Evolutionary conservation across 2,888 invertebrate species (phyloP), one percentile per base, ranked within the genome.

Genomic region (Tinea semifulvella): DNA sequence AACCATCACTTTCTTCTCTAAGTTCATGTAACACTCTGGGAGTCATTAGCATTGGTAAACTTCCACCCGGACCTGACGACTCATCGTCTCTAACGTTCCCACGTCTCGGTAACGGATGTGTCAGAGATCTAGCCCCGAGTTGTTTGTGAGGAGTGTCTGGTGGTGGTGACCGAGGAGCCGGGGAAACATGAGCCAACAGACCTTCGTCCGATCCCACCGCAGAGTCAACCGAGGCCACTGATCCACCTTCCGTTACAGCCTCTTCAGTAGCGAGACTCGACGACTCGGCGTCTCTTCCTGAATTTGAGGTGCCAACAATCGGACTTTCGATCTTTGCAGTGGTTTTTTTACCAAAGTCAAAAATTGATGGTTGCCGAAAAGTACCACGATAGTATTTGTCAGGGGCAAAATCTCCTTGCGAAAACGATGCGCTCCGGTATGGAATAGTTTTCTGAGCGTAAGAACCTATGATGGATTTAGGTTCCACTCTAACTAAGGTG

Each of bases 351-450:
- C 61, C 79, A 51, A 79, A 79, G 53, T 80, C 76, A 47, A 79
- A 77, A 46, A 73, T 68, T 8, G 79, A 75, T 10, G 63, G 71
- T 50, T 68, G 65, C 50, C 70, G 57, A 58, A 61, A 53, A 53
- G 77, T 57, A 52, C 69, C 60, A 50, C 70, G 62, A 48, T 72
- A 75, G 49, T 76, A 65, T 17, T 75, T 74, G 50, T 87, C 87
- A 44, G 86, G 86, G 1, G 86, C 80, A 57, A 88, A 90, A 65
- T 94, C 93, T 49, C 91, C 91, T 70, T 94, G 92, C 0, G 94
- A 92, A 61, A 94, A 94, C 5, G 94, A 94, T 4, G 92, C 92
- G 59, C 92, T 92, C 27, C 94, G 86, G 61, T 88, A 89, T 1
- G 92, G 91, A 54, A 89, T 86, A 48, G 85, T 84, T 58, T 87